These are phyloP conservation scores for Astur gentilis DNA, from an alignment of 2,113 vertebrate genomes.

Conservation along the genomic window DNA sequence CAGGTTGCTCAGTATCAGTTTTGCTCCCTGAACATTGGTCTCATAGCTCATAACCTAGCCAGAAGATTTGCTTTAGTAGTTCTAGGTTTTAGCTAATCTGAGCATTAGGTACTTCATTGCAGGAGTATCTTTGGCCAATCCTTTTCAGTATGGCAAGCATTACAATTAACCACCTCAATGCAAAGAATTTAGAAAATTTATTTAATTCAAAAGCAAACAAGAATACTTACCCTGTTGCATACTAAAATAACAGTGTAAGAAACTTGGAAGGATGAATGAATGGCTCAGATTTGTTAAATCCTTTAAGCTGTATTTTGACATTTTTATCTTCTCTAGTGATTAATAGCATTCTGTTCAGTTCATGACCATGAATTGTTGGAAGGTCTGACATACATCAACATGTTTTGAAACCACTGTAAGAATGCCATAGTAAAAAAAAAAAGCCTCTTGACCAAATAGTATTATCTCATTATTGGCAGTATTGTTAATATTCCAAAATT, in stretches of 20 bases:
- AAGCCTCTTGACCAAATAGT: neutral
- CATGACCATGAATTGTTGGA: neutral
- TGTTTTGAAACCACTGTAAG: neutral
- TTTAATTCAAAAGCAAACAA: neutral
- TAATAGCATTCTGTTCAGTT: neutral
- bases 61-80: neutral
- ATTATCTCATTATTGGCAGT: neutral
- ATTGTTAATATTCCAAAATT: neutral
- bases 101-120: neutral
- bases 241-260: neutral
- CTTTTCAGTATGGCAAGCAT: neutral
- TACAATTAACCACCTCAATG: neutral
- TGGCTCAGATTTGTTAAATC: neutral
- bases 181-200: neutral
- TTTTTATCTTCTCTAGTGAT: constrained; percentile 18
- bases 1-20: neutral
- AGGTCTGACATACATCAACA: neutral
- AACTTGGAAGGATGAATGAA: neutral
- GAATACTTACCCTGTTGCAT: neutral
- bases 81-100: neutral
- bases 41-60: neutral
- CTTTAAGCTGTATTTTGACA: neutral
- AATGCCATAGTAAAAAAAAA: neutral
- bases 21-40: neutral
- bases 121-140: neutral